phyloP scores from a whole-genome alignment of 2,113 vertebrate species.

The Mungos mungo region DNA sequence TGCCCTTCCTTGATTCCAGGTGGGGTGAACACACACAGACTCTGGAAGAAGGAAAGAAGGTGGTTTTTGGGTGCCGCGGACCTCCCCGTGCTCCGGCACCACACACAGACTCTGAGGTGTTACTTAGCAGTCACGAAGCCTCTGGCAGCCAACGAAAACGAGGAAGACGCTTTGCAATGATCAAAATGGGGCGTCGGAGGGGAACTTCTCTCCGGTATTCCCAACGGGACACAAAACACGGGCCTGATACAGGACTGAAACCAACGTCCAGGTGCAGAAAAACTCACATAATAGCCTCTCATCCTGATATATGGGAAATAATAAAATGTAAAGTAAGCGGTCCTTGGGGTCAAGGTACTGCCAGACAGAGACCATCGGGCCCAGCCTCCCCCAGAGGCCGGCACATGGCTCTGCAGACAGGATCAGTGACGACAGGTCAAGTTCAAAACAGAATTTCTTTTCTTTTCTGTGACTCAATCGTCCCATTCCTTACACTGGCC shows the following conservation, averaged over 20 bases:
- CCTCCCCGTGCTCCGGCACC: accelerated
- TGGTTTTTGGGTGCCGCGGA: accelerated
- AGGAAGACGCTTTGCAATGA: accelerated
- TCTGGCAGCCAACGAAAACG: neutral
- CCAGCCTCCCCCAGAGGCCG: accelerated
- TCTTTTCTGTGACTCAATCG: neutral
- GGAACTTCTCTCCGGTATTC: accelerated
- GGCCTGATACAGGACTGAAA: accelerated
- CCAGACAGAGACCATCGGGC: accelerated
- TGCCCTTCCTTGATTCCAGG: slow-evolving; percentile 93
- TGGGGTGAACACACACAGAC: slow-evolving; percentile 96
- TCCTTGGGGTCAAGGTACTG: neutral
- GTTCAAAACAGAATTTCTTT: too few species aligned
- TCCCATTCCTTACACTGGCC: neutral
- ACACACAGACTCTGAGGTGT: neutral
- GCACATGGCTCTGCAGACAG: accelerated
- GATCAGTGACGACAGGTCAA: neutral
- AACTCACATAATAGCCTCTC: neutral
- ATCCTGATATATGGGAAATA: neutral
- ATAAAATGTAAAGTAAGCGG: neutral
- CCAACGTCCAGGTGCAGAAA: accelerated
- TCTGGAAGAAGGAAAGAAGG: slow-evolving; percentile 84
- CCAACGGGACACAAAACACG: neutral
- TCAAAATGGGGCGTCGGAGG: neutral
- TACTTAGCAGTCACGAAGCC: accelerated